phyloP scores from a whole-genome alignment of 2,888 invertebrate species.

The Heliconius erato region DNA sequence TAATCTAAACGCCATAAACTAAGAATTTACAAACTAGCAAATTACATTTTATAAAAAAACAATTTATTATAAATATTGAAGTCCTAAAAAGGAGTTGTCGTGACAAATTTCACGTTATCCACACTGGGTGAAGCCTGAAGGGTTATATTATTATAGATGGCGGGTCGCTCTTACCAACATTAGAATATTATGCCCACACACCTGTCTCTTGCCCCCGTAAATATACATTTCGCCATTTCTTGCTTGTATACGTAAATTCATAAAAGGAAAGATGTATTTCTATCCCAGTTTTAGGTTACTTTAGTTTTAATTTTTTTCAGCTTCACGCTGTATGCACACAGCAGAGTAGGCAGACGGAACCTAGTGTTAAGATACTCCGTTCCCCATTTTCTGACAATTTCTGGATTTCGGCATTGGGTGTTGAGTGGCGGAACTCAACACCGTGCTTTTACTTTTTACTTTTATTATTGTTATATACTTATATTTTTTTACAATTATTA shows the following conservation, averaged over 20 bases:
- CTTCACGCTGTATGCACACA: too few relatives aligned
- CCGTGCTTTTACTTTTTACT: too few relatives aligned
- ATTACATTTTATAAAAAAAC: not conserved
- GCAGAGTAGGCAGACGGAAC: too few relatives aligned
- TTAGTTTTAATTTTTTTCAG: too few relatives aligned
- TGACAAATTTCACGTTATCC: slow-evolving; percentile 27
- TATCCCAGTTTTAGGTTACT: not conserved
- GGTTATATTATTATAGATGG: slow-evolving; percentile 80
- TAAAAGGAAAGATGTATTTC: slow-evolving; percentile 1
- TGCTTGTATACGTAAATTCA: slow-evolving; percentile 40
- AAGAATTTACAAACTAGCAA: not conserved
- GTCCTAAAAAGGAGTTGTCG: slow-evolving; percentile 8
- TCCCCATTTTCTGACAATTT: too few relatives aligned
- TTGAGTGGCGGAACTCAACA: too few relatives aligned
- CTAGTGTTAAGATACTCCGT: too few relatives aligned
- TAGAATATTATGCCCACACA: slow-evolving; percentile 81
- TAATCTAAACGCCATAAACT: not conserved
- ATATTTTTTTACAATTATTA: not conserved
- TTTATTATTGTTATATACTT: not conserved
- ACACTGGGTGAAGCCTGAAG: slow-evolving; percentile 55
- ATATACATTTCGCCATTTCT: slow-evolving; percentile 75
- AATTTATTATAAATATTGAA: not conserved
- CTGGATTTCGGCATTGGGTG: too few relatives aligned
- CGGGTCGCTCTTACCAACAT: slow-evolving; percentile 76
- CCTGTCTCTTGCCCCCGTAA: slow-evolving; percentile 73